Percentiles rank a stretch among this genome's conserved stretches.
Evolutionary conservation across 2,797 vertebrate species (phyloP).

Genomic region (Gobio occitaniae): DNA sequence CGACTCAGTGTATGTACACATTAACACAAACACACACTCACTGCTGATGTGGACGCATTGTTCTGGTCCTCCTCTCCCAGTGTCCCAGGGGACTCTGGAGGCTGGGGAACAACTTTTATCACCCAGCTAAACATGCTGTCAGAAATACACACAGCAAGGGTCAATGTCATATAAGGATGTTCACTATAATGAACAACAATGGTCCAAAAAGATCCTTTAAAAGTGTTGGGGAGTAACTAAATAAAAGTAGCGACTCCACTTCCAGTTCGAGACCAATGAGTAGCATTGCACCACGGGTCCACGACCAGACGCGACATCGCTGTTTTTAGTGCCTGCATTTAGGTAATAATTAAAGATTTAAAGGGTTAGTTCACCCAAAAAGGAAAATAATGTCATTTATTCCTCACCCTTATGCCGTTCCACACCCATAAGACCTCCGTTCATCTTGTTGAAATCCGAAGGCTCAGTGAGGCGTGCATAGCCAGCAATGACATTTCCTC

Average conservation of each 20-base stretch:
- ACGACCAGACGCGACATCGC: not conserved
- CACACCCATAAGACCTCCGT: too few species aligned
- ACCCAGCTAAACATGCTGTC: constrained; percentile 72
- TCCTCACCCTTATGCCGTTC: too few species aligned
- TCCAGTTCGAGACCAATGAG: not conserved
- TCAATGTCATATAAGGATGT: not conserved
- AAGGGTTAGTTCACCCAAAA: too few species aligned
- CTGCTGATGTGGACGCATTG: constrained; percentile 30
- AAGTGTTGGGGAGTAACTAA: not conserved
- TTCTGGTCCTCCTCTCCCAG: constrained; percentile 56
- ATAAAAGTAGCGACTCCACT: not conserved
- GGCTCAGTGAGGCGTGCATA: too few species aligned
- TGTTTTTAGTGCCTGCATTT: not conserved
- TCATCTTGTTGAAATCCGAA: too few species aligned
- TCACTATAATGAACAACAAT: not conserved
- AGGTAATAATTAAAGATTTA: not conserved
- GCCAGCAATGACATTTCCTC: too few species aligned
- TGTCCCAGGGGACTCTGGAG: constrained; percentile 58
- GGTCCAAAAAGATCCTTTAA: not conserved
- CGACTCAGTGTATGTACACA: constrained; percentile 30
- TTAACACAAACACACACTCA: constrained; percentile 46
- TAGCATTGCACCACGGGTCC: not conserved
- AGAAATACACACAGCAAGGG: constrained; percentile 11
- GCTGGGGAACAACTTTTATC: constrained; percentile 71
- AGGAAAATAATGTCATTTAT: too few species aligned